These are phyloP conservation scores for Halichoeres trimaculatus DNA, from an alignment of 2,113 vertebrate species.

Conservation along the genomic window DNA sequence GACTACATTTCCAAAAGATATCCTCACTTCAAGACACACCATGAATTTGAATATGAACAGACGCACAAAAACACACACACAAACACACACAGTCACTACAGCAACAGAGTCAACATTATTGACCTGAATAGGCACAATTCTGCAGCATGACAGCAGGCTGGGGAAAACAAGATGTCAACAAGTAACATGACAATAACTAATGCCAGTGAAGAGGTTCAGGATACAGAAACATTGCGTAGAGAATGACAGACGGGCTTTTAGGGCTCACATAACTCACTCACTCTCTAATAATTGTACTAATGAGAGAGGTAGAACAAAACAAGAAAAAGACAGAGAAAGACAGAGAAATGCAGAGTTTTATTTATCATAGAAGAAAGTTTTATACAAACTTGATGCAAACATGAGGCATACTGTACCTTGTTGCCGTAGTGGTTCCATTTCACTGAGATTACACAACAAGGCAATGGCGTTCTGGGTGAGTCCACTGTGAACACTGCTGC, in stretches of 20 bases:
- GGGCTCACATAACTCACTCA: constrained; percentile 21
- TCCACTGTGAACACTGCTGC: constrained; percentile 37
- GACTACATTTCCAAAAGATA: constrained; percentile 1
- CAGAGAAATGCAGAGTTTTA: not conserved
- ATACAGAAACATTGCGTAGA: not conserved
- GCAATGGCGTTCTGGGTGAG: constrained; percentile 67
- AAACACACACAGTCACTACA: too few species aligned
- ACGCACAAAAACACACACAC: not conserved
- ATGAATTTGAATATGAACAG: constrained; percentile 11
- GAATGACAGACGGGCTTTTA: constrained; percentile 14
- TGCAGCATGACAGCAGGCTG: constrained; percentile 23
- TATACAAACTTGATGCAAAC: not conserved
- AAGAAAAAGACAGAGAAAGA: not conserved
- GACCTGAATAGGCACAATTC: constrained; percentile 30
- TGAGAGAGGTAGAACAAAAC: constrained; percentile 4
- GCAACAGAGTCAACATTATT: constrained; percentile 15
- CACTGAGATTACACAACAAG: constrained; percentile 69
- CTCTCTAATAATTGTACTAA: not conserved
- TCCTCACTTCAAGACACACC: constrained; percentile 3
- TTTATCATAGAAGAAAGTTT: not conserved
- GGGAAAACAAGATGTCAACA: constrained; percentile 46
- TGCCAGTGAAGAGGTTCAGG: constrained; percentile 26
- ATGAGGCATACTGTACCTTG: constrained; percentile 66
- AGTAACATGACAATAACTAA: constrained; percentile 40
- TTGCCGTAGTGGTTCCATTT: constrained; percentile 55